Percentiles rank a stretch among this genome's conserved stretches.
These are phyloP conservation scores for Falcaria lacertinaria DNA, from an alignment of 2,888 invertebrate species.

Conservation along the genomic window DNA sequence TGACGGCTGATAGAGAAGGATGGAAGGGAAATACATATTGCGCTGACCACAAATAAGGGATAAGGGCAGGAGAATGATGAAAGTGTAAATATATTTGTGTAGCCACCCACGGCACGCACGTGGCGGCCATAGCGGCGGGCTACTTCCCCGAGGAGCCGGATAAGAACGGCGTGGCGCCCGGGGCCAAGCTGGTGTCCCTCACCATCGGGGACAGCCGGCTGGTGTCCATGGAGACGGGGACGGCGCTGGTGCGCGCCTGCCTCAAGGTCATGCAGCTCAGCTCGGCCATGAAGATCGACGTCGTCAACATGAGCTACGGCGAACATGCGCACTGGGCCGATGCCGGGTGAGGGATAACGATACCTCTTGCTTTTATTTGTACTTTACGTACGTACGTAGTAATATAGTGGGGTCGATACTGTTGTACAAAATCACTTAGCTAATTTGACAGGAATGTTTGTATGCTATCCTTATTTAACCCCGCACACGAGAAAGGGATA, in stretches of 20 bases:
- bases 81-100: no score
- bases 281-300: conserved; percentile 83
- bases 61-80: no score
- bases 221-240: conserved; percentile 97
- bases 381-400: no score
- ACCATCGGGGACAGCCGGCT: conserved; percentile 96
- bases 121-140: conserved; percentile 96
- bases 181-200: conserved; percentile 95
- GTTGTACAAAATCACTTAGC: no score
- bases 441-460: no score
- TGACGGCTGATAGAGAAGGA: no score
- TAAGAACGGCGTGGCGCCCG: conserved; percentile 96
- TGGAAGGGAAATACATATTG: no score
- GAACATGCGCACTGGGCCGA: conserved; percentile 96
- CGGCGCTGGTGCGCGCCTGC: conserved; percentile 94
- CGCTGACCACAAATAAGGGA: no score
- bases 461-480: no score
- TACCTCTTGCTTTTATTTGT: no score
- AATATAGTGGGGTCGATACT: no score
- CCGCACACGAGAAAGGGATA: no score
- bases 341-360: conserved; percentile 92
- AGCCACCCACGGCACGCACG: conserved; percentile 99
- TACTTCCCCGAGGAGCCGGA: conserved; percentile 92
- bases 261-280: conserved; percentile 89
- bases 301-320: conserved; percentile 99